Evolutionary conservation across 92 coral and sea anemone genomes (phyloP).

Genomic region (Paramuricea clavata): DNA sequence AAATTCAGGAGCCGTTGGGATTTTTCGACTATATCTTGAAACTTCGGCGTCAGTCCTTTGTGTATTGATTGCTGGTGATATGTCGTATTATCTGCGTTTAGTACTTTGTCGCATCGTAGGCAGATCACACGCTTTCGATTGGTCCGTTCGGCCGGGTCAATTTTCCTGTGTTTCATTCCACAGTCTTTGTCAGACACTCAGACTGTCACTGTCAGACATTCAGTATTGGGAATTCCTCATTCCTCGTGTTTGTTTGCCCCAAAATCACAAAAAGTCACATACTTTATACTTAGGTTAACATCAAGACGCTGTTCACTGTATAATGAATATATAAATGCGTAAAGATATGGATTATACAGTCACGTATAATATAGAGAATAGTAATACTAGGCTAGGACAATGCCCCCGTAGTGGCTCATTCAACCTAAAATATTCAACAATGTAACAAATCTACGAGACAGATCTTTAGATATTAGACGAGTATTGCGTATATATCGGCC

Average conservation of each 20-base stretch:
- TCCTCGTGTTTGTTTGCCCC: not conserved
- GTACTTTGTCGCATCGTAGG: slow-evolving; percentile 21
- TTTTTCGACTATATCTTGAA: slow-evolving; percentile 5
- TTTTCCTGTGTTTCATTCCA: slow-evolving; percentile 18
- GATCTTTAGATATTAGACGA: no score
- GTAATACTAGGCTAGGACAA: no score
- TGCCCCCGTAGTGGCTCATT: no score
- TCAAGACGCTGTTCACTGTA: no score
- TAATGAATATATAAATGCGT: no score
- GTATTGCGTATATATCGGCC: no score
- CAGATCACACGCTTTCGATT: slow-evolving; percentile 23
- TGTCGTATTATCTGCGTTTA: slow-evolving; percentile 11
- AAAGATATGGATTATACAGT: no score
- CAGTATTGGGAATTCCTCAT: not conserved
- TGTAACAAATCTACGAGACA: no score
- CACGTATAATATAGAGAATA: no score
- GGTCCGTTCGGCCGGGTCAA: not conserved
- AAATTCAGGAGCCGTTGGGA: slow-evolving; percentile 16
- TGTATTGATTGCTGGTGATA: slow-evolving; percentile 17
- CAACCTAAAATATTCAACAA: no score
- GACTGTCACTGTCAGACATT: not conserved
- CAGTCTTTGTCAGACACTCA: not conserved
- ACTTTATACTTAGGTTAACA: no score
- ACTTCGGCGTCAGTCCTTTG: slow-evolving; percentile 20
- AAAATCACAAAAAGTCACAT: not conserved